phyloP scores from a whole-genome alignment of 2,888 invertebrate genomes.

The Apotomis turbidana region DNA sequence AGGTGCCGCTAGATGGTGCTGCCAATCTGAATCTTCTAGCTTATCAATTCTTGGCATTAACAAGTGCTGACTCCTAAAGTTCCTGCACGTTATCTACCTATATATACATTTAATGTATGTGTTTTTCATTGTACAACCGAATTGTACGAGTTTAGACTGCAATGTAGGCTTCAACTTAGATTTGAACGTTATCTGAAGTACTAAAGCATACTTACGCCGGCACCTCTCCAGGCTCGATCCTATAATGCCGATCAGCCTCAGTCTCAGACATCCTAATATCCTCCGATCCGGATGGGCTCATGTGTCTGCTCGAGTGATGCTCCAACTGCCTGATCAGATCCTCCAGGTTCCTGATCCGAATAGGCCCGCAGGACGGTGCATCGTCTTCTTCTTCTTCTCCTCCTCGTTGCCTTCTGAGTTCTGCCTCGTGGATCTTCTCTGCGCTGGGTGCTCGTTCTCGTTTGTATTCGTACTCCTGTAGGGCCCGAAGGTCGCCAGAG shows the following conservation, averaged over 20 bases:
- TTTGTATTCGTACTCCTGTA: constrained; percentile 81
- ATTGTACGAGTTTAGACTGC: no score
- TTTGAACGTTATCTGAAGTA: background rate
- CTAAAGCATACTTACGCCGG: constrained; percentile 68
- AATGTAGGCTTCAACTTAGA: background rate
- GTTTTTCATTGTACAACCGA: no score
- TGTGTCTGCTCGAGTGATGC: constrained; percentile 92
- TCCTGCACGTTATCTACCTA: no score
- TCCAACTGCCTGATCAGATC: constrained; percentile 95
- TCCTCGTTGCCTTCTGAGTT: constrained; percentile 83
- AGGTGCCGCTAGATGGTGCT: no score
- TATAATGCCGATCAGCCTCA: constrained; percentile 94
- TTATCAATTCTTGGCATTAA: no score
- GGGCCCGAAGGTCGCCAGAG: constrained; percentile 73
- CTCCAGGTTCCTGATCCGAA: constrained; percentile 95
- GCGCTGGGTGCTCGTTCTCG: constrained; percentile 87
- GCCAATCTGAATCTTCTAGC: no score
- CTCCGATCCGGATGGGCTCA: constrained; percentile 96
- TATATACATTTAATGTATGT: no score
- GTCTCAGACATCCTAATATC: constrained; percentile 95
- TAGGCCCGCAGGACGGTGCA: constrained; percentile 91
- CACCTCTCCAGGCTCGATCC: constrained; percentile 86
- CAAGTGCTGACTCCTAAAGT: no score
- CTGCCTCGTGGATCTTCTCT: constrained; percentile 89
- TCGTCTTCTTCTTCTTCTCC: constrained; percentile 87